Conservation (phyloP, 2,797 vertebrate genomes). For the Semaprochilodus insignis region DNA sequence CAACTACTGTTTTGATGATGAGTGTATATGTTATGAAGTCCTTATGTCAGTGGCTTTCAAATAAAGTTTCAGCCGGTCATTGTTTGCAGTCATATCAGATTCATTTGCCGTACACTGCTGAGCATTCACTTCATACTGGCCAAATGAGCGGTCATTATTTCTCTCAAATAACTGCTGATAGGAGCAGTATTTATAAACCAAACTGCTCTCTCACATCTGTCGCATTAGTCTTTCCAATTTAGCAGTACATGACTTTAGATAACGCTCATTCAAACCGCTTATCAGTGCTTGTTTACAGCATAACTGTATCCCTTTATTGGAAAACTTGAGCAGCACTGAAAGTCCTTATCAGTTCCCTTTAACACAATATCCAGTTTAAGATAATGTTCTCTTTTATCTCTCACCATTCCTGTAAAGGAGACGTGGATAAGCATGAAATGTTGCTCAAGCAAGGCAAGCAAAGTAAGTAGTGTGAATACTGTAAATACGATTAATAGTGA, state of each 20-base stretch:
- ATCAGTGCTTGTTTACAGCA: neutral
- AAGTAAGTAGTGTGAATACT: too few species aligned
- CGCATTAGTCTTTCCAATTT: neutral
- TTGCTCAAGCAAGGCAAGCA: neutral
- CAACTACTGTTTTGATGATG: too few species aligned
- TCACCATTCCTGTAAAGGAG: neutral
- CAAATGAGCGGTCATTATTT: constrained; percentile 2
- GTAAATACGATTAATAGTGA: too few species aligned
- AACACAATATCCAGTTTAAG: neutral
- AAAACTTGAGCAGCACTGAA: neutral
- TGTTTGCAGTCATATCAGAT: neutral
- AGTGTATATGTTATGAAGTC: too few species aligned
- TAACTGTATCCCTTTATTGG: neutral
- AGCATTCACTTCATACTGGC: neutral
- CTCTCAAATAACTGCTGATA: neutral
- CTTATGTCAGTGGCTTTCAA: too few species aligned
- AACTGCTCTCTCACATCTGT: neutral
- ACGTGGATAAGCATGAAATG: neutral
- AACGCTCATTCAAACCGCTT: neutral
- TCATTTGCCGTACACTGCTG: neutral
- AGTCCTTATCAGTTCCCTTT: neutral
- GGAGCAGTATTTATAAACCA: neutral
- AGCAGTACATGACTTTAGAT: neutral
- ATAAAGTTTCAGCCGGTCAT: neutral
- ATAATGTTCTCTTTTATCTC: neutral